These are phyloP conservation scores for Dioctria rufipes DNA, from an alignment of 2,888 invertebrate genomes.

Conservation along the genomic window DNA sequence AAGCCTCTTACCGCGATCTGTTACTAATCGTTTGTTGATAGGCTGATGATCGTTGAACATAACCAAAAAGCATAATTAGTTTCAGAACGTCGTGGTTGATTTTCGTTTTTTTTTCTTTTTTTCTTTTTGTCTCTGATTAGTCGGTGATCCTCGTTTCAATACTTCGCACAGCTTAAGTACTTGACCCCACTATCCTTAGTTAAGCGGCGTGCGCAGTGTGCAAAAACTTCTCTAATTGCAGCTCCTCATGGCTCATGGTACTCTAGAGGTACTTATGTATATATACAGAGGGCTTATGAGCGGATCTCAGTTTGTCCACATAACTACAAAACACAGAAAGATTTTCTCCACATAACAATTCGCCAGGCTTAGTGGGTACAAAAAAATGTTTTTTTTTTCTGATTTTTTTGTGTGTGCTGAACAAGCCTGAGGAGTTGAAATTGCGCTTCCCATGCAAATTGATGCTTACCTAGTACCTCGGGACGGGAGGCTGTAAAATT, in stretches of 20 bases:
- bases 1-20: neutral
- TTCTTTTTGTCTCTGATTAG: neutral
- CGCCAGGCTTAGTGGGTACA: no score
- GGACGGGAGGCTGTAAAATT: neutral
- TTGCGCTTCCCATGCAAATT: neutral
- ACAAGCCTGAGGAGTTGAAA: neutral
- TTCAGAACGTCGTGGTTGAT: neutral
- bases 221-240: slow-evolving; percentile 2
- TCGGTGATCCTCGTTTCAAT: slow-evolving; percentile 1
- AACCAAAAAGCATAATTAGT: neutral
- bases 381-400: no score
- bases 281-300: neutral
- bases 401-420: neutral
- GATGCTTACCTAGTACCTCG: neutral
- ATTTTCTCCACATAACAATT: no score
- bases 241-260: neutral
- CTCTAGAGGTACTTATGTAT: neutral
- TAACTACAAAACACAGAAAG: no score
- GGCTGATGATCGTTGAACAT: neutral
- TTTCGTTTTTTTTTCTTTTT: neutral
- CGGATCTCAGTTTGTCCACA: no score
- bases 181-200: neutral
- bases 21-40: neutral
- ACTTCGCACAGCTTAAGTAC: neutral
- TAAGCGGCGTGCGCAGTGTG: neutral